Percentiles rank a stretch among this genome's conserved stretches.
phyloP scores from a whole-genome alignment of 2,113 vertebrate genomes.

The Amia ocellicauda region DNA sequence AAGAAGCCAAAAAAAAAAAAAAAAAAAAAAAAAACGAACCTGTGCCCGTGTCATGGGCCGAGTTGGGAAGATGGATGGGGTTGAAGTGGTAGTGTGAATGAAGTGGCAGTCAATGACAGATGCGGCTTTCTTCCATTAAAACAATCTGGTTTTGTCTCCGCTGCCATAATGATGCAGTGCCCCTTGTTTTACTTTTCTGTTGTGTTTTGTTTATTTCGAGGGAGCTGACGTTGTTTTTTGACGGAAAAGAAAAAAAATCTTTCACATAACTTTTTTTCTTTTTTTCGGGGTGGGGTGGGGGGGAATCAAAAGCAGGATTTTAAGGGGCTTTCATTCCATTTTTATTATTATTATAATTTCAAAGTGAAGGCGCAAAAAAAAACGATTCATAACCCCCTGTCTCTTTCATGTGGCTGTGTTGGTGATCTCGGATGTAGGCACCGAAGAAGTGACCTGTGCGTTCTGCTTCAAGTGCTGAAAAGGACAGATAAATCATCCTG shows the following conservation, averaged over 20 bases:
- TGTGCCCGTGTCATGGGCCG: conserved; percentile 80
- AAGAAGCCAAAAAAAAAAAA: conserved; percentile 17
- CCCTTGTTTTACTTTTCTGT: conserved; percentile 72
- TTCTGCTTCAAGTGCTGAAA: conserved; percentile 39
- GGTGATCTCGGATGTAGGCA: conserved; percentile 32
- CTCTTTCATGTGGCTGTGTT: conserved; percentile 30
- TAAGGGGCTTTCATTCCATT: conserved; percentile 25
- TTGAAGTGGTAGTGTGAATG: conserved; percentile 90
- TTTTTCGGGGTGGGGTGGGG: conserved; percentile 28
- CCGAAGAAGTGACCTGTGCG: conserved; percentile 37
- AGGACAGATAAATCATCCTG: conserved; percentile 71
- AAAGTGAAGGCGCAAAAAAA: background rate
- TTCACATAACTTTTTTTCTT: conserved; percentile 55
- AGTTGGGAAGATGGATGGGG: conserved; percentile 89
- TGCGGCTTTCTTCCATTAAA: conserved; percentile 86
- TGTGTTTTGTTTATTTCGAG: conserved; percentile 44
- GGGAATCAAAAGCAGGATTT: conserved; percentile 46
- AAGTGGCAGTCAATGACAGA: conserved; percentile 93
- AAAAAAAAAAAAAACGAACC: conserved; percentile 48
- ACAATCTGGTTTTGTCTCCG: conserved; percentile 89
- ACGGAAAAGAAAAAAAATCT: conserved; percentile 45
- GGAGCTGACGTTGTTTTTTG: conserved; percentile 37
- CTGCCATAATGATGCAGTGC: conserved; percentile 99
- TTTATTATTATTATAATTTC: conserved; percentile 12
- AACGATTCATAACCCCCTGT: background rate